Evolutionary conservation across 2,888 invertebrate species (phyloP), one percentile per base, ranked within the genome.

Genomic region (Cremastinae sp.): DNA sequence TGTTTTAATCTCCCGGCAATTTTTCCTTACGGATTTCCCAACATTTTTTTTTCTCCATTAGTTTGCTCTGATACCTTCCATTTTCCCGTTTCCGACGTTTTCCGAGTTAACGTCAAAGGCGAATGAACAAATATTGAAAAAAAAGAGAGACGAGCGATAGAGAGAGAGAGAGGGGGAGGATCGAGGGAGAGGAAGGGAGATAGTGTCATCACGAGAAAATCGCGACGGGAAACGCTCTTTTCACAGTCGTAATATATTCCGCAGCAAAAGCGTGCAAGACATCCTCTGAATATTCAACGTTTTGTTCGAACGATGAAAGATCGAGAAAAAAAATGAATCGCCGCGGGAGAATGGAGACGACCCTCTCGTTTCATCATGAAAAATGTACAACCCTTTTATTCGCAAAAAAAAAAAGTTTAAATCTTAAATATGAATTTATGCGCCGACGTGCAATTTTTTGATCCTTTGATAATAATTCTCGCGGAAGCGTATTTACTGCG

Each of bases 211-310:
- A 43, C 12, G 45, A 45, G 14, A 51, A 49, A 71, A 55, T 53
- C 43, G 39, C 53, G 8, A 22, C 62, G 7, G 12, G 12, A 20
- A 39, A 51, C 62, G 18, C 39, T 51, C 62, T 51, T 64, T 64
- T 49, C 39, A 37, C 37, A n/a, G 16, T 14, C 12, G 20, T 47
- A 47, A 68, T 68, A 68, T 68, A 53, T 56, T 56, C 56, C 35
- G 39, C 39, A 12, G 55, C 18, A 56, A 35, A 37, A n/a, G n/a
- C 68, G 37, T 14, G 7, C 56, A 58, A 64, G 49, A 53, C 18
- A 51, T 59, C 7, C n/a, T 53, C 56, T 74, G 74, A 74, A 74
- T 74, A 74, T 74, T 74, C 74, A 70, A 64, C 64, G 37, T 59
- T 28, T 45, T n/a, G n/a, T n/a, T n/a, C n/a, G n/a, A n/a, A n/a